Evolutionary conservation across 2,797 vertebrate species (phyloP).

Genomic region (Clarias platycephalus): DNA sequence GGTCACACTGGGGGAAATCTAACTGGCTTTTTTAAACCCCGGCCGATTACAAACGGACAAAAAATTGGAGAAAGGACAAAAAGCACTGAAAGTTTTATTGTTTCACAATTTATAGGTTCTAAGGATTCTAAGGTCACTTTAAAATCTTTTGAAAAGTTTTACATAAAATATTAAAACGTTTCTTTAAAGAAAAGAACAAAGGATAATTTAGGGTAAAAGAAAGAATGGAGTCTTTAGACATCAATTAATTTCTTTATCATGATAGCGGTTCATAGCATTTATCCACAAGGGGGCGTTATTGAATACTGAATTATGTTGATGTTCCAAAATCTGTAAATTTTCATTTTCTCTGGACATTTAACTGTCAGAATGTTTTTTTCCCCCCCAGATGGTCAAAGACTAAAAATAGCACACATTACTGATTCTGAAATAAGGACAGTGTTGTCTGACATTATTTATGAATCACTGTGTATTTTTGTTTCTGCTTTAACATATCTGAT

Average conservation of each 20-base stretch:
- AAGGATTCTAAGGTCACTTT: background rate
- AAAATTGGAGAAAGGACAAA: too few species aligned
- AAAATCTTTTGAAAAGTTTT: background rate
- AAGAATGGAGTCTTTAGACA: too few species aligned
- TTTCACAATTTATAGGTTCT: too few species aligned
- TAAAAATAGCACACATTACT: background rate
- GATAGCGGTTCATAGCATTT: background rate
- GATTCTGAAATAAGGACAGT: background rate
- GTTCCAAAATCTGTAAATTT: background rate
- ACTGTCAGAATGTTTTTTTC: background rate
- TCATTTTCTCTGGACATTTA: background rate
- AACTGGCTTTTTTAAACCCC: too few species aligned
- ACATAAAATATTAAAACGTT: background rate
- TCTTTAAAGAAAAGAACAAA: background rate
- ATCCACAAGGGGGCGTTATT: conserved; percentile 1
- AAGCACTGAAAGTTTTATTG: too few species aligned
- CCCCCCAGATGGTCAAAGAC: background rate
- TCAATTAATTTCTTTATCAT: background rate
- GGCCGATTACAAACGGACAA: too few species aligned
- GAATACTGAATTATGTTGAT: background rate
- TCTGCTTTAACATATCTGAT: background rate
- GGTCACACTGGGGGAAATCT: too few species aligned
- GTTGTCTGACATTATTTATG: background rate
- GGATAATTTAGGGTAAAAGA: background rate
- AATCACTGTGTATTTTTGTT: background rate